phyloP scores from a whole-genome alignment of 2,797 vertebrate species.

The Manis crassicaudata region DNA sequence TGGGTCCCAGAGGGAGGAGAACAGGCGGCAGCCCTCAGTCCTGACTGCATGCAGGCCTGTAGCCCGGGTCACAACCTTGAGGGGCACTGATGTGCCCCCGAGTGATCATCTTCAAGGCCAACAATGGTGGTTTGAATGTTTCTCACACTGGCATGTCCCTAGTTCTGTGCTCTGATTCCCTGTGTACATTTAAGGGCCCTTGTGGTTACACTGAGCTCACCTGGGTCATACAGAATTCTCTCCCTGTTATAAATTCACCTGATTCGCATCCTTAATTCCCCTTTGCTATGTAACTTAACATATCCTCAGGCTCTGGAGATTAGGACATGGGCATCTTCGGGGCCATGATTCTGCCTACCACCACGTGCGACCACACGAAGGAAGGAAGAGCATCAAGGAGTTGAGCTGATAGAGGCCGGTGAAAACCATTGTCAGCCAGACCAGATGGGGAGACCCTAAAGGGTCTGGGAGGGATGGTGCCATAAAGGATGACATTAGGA shows the following conservation, averaged over 20 bases:
- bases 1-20: not conserved
- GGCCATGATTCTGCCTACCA: not conserved
- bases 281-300: not conserved
- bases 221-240: not conserved
- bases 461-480: not conserved
- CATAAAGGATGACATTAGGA: not conserved
- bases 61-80: not conserved
- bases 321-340: not conserved
- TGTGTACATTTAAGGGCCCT: not conserved
- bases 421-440: not conserved
- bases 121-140: rapidly evolving
- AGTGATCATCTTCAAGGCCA: not conserved
- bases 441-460: not conserved
- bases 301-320: not conserved
- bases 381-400: not conserved
- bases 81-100: not conserved
- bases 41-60: too few relatives aligned
- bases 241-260: not conserved
- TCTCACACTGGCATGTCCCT: rapidly evolving
- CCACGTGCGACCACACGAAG: not conserved
- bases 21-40: not conserved
- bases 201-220: not conserved
- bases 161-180: not conserved
- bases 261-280: too few relatives aligned
- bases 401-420: not conserved